Percentiles rank a stretch among this genome's conserved stretches.
These are phyloP conservation scores for Acrobasis suavella DNA, from an alignment of 2,888 invertebrate genomes.

Conservation along the genomic window DNA sequence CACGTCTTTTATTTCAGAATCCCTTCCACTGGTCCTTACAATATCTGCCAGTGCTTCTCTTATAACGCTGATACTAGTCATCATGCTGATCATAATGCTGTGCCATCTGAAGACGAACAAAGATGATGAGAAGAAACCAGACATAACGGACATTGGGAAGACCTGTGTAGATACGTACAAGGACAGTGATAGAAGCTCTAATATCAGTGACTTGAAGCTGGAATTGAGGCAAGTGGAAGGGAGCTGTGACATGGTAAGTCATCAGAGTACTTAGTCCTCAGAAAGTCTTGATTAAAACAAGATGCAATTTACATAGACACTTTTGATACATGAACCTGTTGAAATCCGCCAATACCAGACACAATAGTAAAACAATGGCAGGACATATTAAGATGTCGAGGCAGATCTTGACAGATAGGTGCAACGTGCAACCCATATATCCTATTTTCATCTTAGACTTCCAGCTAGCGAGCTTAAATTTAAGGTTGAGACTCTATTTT, in stretches of 20 bases:
- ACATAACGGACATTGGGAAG: slow-evolving; percentile 68
- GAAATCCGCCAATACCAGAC: too few species aligned
- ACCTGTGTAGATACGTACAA: slow-evolving; percentile 75
- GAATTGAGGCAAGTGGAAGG: slow-evolving; percentile 93
- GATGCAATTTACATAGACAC: too few species aligned
- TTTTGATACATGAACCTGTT: too few species aligned
- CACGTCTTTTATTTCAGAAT: slow-evolving; percentile 75
- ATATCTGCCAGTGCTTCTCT: slow-evolving; percentile 89
- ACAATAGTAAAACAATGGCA: too few species aligned
- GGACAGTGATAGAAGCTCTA: slow-evolving; percentile 93
- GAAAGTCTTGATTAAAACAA: background rate
- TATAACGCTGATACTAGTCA: slow-evolving; percentile 89
- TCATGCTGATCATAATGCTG: slow-evolving; percentile 88
- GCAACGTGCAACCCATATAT: too few species aligned
- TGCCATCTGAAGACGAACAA: slow-evolving; percentile 85
- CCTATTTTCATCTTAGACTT: too few species aligned
- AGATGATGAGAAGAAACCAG: slow-evolving; percentile 81
- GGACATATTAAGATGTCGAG: too few species aligned
- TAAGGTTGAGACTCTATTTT: too few species aligned
- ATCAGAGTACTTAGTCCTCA: too few species aligned
- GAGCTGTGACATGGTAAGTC: slow-evolving; percentile 86
- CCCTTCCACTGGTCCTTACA: slow-evolving; percentile 88
- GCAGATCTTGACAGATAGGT: too few species aligned
- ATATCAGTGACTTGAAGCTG: slow-evolving; percentile 94
- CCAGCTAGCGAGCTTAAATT: too few species aligned